Evolutionary conservation across 2,113 vertebrate species (phyloP).

Genomic region (Bathybates hornii): DNA sequence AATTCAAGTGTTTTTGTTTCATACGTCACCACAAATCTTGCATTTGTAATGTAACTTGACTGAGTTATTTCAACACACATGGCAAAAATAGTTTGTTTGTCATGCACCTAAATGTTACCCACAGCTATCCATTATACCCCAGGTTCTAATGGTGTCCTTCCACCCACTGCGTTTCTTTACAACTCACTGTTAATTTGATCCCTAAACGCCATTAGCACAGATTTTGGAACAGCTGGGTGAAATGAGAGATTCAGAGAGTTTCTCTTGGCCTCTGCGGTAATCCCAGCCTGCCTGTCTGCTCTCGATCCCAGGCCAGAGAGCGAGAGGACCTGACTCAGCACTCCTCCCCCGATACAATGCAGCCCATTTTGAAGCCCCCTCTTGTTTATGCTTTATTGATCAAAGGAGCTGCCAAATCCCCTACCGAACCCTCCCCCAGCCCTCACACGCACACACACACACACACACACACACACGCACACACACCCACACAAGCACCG

Average conservation of each 20-base stretch:
- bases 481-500: constrained; percentile 55
- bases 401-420: constrained; percentile 83
- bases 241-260: constrained; percentile 48
- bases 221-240: constrained; percentile 59
- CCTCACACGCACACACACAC: constrained; percentile 54
- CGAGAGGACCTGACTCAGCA: constrained; percentile 76
- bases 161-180: background rate
- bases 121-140: background rate
- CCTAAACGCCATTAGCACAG: constrained; percentile 24
- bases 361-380: constrained; percentile 81
- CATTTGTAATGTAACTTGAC: background rate
- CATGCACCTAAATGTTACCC: background rate
- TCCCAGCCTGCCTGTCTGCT: constrained; percentile 59
- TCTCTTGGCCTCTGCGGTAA: constrained; percentile 50
- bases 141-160: background rate
- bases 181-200: constrained; percentile 35
- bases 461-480: constrained; percentile 16
- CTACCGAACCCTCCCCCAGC: constrained; percentile 65
- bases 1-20: constrained; percentile 9
- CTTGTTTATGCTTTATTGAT: constrained; percentile 90
- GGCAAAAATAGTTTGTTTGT: background rate
- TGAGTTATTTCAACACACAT: background rate
- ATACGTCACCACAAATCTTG: background rate
- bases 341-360: constrained; percentile 74
- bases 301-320: constrained; percentile 59